Conservation (phyloP, 1,140 invertebrate species). For the Trachymyrmex septentrionalis region DNA sequence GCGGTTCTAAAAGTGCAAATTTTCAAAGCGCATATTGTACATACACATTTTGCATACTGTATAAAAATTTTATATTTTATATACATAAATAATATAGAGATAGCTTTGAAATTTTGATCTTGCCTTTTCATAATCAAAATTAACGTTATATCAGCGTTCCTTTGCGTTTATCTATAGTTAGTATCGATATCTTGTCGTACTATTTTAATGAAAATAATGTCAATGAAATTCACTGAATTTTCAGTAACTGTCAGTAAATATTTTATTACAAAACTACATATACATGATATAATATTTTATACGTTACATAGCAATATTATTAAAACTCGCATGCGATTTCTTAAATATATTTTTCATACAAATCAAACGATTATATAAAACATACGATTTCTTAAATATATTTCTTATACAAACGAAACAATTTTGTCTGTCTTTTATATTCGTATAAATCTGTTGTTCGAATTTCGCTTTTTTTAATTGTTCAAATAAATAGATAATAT, state of each 20-base stretch:
- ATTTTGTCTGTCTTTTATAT: background rate
- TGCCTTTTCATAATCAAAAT: background rate
- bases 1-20: background rate
- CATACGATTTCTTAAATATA: no score
- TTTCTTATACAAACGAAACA: background rate
- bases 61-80: constrained; percentile 20
- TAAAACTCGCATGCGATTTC: background rate
- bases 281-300: constrained; percentile 20
- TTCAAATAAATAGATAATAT: background rate
- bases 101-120: background rate
- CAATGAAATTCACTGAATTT: background rate
- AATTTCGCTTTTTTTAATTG: background rate
- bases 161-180: background rate
- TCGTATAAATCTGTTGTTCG: background rate
- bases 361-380: background rate
- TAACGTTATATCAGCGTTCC: background rate
- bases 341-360: background rate
- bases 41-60: background rate
- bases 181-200: background rate
- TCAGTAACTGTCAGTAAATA: background rate
- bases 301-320: background rate
- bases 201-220: constrained; percentile 28
- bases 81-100: background rate
- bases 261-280: constrained; percentile 29
- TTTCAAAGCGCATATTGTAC: background rate